Base-by-base conservation (phyloP, 2,888 invertebrate genomes). In the Cosmia pyralina region DNA sequence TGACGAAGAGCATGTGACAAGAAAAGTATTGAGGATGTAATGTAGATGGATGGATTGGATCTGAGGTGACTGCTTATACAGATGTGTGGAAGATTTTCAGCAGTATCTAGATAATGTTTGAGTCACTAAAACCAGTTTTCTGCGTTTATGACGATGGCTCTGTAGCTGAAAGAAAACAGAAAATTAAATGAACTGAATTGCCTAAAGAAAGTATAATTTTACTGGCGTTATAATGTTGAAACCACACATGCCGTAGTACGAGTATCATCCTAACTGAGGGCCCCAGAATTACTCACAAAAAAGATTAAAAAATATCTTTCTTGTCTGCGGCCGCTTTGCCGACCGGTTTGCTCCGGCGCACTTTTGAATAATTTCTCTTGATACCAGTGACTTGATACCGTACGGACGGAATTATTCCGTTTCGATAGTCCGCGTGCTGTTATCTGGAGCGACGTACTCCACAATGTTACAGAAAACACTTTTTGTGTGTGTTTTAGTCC, bases 291-390 rank as follows among this genome's bases (percentile, higher is more conserved):
- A 79, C 69, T 84, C 81, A 80, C 73, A 69, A 85, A 89, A 88
- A 85, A 81, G 69, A 62, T 48, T 72, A 86, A 87, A 88, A 88
- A 86, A 84, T 77, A 69, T 77, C 57, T 76, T 80, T 69, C 79
- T 75, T 71, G 77, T 72, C 60, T 69, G 85, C 84, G 85, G 85
- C 76, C 71, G 82, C 75, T 75, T 70, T 75, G 85, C 70, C 71
- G 83, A 90, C 90, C 90, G 89, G 90, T 90, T 88, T 82, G 75
- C 76, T 73, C 72, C 69, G 78, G 77, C 85, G 82, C 83, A 84
- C 86, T 88, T 89, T 88, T 87, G 90, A 90, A 89, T 89, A 89
- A 89, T 90, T 88, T 90, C 89, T 85, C 86, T 79, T 77, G 79
- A 87, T 69, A 69, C 7, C 38, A 50, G 76, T 77, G 77, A 86